Percentiles rank a stretch among this genome's conserved stretches.
phyloP scores from a whole-genome alignment of 2,797 vertebrate genomes.

The Spheniscus humboldti region DNA sequence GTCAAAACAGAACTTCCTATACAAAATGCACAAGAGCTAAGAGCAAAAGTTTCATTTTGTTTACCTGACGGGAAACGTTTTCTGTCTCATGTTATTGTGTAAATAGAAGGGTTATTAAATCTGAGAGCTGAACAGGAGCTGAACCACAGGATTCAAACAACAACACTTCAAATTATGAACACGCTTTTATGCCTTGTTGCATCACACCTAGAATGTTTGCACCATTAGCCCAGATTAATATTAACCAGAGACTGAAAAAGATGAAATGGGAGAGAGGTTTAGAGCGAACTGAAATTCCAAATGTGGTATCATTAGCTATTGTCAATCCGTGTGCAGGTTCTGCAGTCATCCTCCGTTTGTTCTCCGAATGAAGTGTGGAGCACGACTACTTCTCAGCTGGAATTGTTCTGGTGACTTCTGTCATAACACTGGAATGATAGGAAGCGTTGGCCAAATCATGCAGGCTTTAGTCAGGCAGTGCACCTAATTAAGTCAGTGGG shows the following conservation, averaged over 20 bases:
- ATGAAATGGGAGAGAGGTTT: too few species aligned
- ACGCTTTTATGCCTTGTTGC: too few species aligned
- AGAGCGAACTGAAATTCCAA: too few species aligned
- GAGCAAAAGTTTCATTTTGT: background rate
- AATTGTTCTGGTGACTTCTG: slow-evolving; percentile 1
- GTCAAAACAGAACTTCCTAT: background rate
- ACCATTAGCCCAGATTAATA: too few species aligned
- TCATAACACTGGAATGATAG: slow-evolving; percentile 33
- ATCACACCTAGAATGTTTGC: too few species aligned
- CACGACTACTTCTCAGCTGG: background rate
- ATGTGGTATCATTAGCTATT: background rate
- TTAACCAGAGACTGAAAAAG: too few species aligned
- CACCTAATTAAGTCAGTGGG: slow-evolving; percentile 19
- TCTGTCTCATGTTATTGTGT: background rate
- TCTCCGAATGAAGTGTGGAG: background rate
- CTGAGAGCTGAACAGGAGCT: background rate
- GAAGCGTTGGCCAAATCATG: slow-evolving; percentile 46
- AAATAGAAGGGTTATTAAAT: background rate
- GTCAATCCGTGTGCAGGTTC: background rate
- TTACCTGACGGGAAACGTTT: background rate
- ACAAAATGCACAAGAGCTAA: background rate
- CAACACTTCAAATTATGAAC: too few species aligned
- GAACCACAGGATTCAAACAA: background rate
- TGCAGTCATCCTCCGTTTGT: background rate
- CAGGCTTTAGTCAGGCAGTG: slow-evolving; percentile 11